Evolutionary conservation across 2,113 vertebrate genomes (phyloP).

Genomic region (Myrmophylax atrothorax): DNA sequence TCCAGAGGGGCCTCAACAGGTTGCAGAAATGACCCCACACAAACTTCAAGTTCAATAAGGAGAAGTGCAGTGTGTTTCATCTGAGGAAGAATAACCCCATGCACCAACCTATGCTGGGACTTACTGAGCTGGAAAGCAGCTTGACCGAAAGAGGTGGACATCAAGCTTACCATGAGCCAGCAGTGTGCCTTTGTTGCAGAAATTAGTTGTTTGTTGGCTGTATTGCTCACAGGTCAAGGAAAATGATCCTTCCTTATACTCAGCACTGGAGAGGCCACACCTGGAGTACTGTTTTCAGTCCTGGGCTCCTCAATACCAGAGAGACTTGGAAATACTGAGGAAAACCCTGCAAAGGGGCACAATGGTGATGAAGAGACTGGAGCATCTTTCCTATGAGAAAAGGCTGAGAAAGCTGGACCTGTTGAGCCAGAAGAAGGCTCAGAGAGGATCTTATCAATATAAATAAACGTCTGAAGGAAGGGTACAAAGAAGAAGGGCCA

Average conservation of each 20-base stretch:
- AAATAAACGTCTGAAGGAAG: not conserved
- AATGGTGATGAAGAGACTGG: not conserved
- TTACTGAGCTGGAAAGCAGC: not conserved
- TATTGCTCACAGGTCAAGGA: rapidly evolving
- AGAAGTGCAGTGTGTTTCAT: not conserved
- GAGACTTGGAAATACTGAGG: not conserved
- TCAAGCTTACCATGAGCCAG: not conserved
- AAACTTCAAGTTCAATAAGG: not conserved
- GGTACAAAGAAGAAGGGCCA: not conserved
- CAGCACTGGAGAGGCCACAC: not conserved
- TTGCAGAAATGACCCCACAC: not conserved
- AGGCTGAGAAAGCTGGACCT: not conserved
- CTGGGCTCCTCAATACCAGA: not conserved
- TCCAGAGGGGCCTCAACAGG: not conserved
- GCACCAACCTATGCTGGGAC: no score
- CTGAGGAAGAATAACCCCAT: not conserved
- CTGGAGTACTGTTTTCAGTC: not conserved
- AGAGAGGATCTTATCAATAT: not conserved
- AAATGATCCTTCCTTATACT: not conserved
- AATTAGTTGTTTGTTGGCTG: not conserved
- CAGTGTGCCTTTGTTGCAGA: not conserved
- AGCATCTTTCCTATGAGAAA: not conserved
- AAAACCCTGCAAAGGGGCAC: not conserved
- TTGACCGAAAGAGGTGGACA: not conserved
- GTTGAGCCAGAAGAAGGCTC: not conserved